These are phyloP conservation scores for Denticeps clupeoides DNA, from an alignment of 2,797 vertebrate species.

Conservation along the genomic window DNA sequence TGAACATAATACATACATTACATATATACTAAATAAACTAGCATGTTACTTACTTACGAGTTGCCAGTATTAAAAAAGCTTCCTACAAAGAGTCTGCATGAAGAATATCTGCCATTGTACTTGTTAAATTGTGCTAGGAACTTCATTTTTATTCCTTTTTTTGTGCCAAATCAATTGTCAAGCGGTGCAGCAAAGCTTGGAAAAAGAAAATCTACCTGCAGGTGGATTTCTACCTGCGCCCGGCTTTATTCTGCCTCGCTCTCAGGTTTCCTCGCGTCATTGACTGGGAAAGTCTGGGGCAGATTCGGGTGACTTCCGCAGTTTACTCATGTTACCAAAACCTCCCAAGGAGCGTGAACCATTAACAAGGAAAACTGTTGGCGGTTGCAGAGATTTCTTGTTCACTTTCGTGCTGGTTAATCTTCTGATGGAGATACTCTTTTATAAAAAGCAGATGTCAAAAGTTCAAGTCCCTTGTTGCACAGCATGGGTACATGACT, in stretches of 20 bases:
- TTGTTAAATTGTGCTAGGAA: too few species aligned
- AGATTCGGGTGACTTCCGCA: constrained; percentile 28
- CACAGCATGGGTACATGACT: too few species aligned
- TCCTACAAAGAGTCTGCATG: too few species aligned
- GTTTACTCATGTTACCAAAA: constrained; percentile 39
- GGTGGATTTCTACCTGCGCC: constrained; percentile 38
- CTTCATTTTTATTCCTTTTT: too few species aligned
- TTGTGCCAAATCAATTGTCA: constrained; percentile 32
- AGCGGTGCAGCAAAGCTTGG: constrained; percentile 36
- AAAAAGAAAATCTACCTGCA: constrained; percentile 31
- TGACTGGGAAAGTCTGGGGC: constrained; percentile 35
- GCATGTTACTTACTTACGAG: too few species aligned
- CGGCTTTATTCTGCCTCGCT: constrained; percentile 19
- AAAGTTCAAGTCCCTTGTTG: too few species aligned
- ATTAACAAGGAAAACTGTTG: not conserved
- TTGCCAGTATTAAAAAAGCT: too few species aligned
- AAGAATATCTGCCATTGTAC: too few species aligned
- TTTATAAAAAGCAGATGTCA: too few species aligned
- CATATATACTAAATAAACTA: too few species aligned
- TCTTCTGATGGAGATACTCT: too few species aligned
- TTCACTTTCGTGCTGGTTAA: not conserved
- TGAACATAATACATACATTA: too few species aligned
- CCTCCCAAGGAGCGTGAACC: constrained; percentile 30
- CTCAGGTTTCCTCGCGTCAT: constrained; percentile 35
- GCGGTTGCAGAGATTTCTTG: not conserved